Conservation (phyloP, 2,797 vertebrate species). For the Triplophysa yarkandensis region DNA sequence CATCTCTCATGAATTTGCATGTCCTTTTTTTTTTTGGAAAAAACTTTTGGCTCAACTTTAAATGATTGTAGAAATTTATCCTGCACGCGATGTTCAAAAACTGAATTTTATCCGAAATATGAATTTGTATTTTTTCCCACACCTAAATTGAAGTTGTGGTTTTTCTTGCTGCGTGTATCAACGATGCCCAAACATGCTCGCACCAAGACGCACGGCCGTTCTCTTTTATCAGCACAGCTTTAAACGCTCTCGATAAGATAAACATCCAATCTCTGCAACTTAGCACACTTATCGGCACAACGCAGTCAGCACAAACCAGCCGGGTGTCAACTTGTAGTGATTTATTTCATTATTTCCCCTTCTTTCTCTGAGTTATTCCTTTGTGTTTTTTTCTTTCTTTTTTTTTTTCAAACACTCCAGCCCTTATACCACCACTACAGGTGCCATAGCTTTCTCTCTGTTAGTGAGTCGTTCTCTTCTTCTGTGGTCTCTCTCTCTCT, state of each 20-base stretch:
- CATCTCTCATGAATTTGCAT: neutral
- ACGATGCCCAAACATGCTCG: constrained; percentile 61
- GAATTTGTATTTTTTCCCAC: constrained; percentile 47
- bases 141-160: constrained; percentile 66
- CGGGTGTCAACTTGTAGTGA: constrained; percentile 76
- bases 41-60: neutral
- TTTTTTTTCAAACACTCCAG: constrained; percentile 52
- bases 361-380: constrained; percentile 34
- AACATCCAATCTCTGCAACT: constrained; percentile 79
- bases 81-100: no score
- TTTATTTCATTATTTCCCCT: constrained; percentile 64
- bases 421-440: constrained; percentile 20
- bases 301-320: constrained; percentile 78
- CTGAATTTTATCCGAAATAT: neutral
- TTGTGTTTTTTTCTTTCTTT: constrained; percentile 62
- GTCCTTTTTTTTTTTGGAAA: neutral
- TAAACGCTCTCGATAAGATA: constrained; percentile 79
- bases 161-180: constrained; percentile 50
- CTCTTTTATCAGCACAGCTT: constrained; percentile 70
- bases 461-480: constrained; percentile 17
- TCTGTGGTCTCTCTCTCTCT: constrained; percentile 18
- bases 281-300: constrained; percentile 79
- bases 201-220: constrained; percentile 60
- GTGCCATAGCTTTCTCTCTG: constrained; percentile 47
- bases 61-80: no score